A percentile compares a stretch with the other conserved stretches of the same genome.
Conservation (phyloP, 1,140 invertebrate genomes). For the Eurosta solidaginis region DNA sequence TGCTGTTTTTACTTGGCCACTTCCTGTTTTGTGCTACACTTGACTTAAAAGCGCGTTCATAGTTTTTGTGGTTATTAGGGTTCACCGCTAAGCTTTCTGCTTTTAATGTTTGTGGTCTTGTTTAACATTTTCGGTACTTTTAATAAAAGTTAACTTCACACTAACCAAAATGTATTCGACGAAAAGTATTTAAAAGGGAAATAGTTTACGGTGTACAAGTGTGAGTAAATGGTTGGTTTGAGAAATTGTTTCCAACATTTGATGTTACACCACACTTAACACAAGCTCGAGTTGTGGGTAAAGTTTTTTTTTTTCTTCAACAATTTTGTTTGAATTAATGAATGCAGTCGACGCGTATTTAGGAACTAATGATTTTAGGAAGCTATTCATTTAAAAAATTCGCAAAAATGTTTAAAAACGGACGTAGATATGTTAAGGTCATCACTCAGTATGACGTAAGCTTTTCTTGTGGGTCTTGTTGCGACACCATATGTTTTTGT, state of each 20-base stretch:
- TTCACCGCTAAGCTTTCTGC: constrained; percentile 2
- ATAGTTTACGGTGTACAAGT: background rate
- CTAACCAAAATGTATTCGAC: background rate
- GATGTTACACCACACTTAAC: no score
- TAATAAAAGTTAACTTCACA: background rate
- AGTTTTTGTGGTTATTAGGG: constrained; percentile 12
- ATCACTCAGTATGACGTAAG: no score
- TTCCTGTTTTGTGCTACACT: background rate
- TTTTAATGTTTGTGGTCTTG: background rate
- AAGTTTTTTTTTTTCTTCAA: no score
- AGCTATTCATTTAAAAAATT: no score
- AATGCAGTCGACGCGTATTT: no score
- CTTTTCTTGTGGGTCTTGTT: no score
- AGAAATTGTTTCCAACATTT: constrained; percentile 19
- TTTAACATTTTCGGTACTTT: constrained; percentile 23
- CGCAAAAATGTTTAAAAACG: no score
- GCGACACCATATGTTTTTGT: no score
- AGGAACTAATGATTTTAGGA: no score
- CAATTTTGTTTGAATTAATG: no score
- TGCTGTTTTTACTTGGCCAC: background rate
- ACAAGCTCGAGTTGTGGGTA: no score
- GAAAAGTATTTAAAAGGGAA: background rate
- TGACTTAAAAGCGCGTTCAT: background rate
- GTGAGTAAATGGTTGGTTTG: constrained; percentile 24
- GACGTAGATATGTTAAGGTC: no score